phyloP scores from a whole-genome alignment of 2,797 vertebrate genomes.

The Alauda arvensis region DNA sequence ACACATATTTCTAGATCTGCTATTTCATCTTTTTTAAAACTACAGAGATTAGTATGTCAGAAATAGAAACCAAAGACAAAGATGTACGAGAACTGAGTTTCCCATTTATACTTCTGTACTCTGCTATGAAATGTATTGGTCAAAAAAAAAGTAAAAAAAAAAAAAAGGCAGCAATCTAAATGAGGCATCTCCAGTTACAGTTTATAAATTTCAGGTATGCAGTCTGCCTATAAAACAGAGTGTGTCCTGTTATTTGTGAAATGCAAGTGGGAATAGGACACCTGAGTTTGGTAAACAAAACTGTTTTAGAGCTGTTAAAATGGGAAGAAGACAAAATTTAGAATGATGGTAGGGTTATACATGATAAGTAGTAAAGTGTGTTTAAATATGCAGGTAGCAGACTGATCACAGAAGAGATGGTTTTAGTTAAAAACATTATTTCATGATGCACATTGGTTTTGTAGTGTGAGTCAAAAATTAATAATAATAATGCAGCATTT shows the following conservation, averaged over 20 bases:
- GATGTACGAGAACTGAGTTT: background rate
- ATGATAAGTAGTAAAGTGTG: background rate
- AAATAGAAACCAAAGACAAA: constrained; percentile 47
- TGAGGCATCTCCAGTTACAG: background rate
- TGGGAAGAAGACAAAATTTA: background rate
- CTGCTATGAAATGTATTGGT: background rate
- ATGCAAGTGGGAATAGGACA: background rate
- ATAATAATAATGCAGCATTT: background rate
- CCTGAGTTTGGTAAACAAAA: background rate
- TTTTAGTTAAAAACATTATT: background rate
- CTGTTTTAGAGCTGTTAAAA: background rate
- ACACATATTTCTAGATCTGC: constrained; percentile 1
- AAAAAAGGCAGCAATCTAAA: background rate
- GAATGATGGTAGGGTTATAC: fast-evolving
- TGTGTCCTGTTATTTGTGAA: background rate
- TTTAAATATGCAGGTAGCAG: background rate
- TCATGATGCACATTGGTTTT: background rate
- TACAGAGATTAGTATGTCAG: background rate
- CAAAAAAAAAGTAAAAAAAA: background rate
- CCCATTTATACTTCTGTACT: constrained; percentile 12
- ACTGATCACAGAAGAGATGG: background rate
- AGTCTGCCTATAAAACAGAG: background rate
- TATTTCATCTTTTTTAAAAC: background rate
- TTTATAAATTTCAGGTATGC: background rate
- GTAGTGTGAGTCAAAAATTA: background rate